phyloP scores from a whole-genome alignment of 92 coral and sea anemone species.

The Porites divaricata region DNA sequence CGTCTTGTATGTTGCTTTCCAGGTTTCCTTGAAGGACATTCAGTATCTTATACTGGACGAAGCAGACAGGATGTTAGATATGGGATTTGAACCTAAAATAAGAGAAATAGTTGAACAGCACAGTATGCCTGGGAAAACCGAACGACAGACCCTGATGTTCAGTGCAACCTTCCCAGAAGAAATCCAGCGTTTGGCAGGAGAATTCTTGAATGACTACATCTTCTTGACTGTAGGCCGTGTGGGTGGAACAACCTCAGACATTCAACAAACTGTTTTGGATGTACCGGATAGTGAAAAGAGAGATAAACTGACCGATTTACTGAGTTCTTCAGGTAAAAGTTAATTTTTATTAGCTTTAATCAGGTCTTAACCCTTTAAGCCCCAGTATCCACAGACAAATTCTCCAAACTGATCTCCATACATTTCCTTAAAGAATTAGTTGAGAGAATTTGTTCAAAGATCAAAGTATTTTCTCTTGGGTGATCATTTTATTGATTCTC shows the following conservation, averaged over 20 bases:
- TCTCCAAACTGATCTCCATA: too few species aligned
- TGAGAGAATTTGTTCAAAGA: too few species aligned
- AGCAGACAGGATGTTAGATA: slow-evolving; percentile 97
- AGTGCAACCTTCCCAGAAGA: slow-evolving; percentile 98
- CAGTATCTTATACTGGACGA: slow-evolving; percentile 93
- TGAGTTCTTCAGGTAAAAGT: slow-evolving; percentile 83
- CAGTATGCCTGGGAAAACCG: slow-evolving; percentile 88
- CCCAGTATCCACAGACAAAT: too few species aligned
- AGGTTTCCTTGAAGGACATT: slow-evolving; percentile 71
- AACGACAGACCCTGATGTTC: slow-evolving; percentile 95
- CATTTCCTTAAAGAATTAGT: too few species aligned
- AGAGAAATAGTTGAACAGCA: slow-evolving; percentile 75
- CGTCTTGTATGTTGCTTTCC: background rate
- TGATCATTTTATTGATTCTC: too few species aligned
- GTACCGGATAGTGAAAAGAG: slow-evolving; percentile 94
- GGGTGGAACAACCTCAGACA: slow-evolving; percentile 98
- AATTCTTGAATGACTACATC: slow-evolving; percentile 90
- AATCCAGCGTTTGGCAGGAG: slow-evolving; percentile 91
- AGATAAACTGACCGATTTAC: slow-evolving; percentile 86
- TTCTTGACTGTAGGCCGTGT: slow-evolving; percentile 98
- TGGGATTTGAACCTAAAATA: slow-evolving; percentile 92
- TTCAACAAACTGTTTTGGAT: slow-evolving; percentile 88
- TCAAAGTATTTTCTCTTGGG: too few species aligned
- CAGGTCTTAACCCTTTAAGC: too few species aligned
- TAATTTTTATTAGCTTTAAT: background rate